A percentile compares a stretch with the other conserved stretches of the same genome.
Evolutionary conservation across 1,140 invertebrate genomes (phyloP).

Genomic region (Achroia grisella): DNA sequence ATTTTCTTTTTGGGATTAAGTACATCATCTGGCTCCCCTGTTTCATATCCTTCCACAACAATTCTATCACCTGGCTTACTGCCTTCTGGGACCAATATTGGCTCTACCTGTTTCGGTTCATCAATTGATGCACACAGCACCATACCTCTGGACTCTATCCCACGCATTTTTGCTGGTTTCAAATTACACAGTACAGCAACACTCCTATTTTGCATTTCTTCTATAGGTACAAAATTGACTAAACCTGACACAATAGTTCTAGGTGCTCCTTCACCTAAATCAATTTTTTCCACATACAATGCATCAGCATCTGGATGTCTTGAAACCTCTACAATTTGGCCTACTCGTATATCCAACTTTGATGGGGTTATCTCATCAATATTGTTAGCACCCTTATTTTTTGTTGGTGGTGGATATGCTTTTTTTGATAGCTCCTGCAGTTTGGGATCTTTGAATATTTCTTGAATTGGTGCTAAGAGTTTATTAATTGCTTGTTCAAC

Average conservation of each 20-base stretch:
- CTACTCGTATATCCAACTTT: slow-evolving; percentile 92
- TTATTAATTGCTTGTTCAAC: slow-evolving; percentile 91
- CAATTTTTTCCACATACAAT: slow-evolving; percentile 95
- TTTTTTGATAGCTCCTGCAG: slow-evolving; percentile 80
- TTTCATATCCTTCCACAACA: slow-evolving; percentile 85
- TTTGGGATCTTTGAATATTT: slow-evolving; percentile 87
- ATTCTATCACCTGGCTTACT: slow-evolving; percentile 87
- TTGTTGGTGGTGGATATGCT: slow-evolving; percentile 84
- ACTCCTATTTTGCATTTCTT: slow-evolving; percentile 89
- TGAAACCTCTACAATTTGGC: slow-evolving; percentile 92
- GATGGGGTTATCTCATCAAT: slow-evolving; percentile 80
- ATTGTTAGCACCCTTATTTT: slow-evolving; percentile 40
- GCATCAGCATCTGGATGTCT: slow-evolving; percentile 97
- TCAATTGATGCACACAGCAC: slow-evolving; percentile 92
- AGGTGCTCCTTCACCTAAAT: slow-evolving; percentile 81
- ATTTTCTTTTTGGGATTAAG: slow-evolving; percentile 99
- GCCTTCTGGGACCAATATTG: slow-evolving; percentile 83
- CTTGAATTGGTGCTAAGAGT: slow-evolving; percentile 91
- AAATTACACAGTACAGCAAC: slow-evolving; percentile 95
- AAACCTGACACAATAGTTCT: slow-evolving; percentile 81
- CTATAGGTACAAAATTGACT: slow-evolving; percentile 90
- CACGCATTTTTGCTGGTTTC: slow-evolving; percentile 94
- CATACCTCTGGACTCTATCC: slow-evolving; percentile 92
- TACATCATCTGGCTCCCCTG: slow-evolving; percentile 85
- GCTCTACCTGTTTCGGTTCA: slow-evolving; percentile 87